Conservation (phyloP, 2,797 vertebrate species). For the Karalla daura region DNA sequence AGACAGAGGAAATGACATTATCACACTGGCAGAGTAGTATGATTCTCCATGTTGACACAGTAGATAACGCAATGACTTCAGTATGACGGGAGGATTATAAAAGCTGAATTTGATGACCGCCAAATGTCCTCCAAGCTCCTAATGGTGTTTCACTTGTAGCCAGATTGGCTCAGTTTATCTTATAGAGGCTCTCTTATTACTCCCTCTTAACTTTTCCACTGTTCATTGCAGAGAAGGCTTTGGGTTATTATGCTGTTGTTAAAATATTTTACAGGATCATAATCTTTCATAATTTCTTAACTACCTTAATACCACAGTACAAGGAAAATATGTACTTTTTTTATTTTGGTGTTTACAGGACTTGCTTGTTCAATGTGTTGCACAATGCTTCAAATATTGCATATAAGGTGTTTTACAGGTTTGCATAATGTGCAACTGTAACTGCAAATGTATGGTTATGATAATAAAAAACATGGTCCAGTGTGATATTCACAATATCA, state of each 20-base stretch:
- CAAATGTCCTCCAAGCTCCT: slow-evolving; percentile 46
- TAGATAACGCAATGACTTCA: slow-evolving; percentile 55
- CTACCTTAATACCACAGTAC: too few species aligned
- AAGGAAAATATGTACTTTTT: too few species aligned
- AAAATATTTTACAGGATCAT: too few species aligned
- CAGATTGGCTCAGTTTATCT: slow-evolving; percentile 48
- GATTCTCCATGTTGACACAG: slow-evolving; percentile 56
- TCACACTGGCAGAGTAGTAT: slow-evolving; percentile 35
- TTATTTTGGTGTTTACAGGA: too few species aligned
- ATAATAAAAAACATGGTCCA: too few species aligned
- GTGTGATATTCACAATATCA: too few species aligned
- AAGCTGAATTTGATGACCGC: slow-evolving; percentile 56
- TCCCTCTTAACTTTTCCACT: slow-evolving; percentile 5
- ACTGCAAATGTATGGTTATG: too few species aligned
- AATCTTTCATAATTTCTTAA: too few species aligned
- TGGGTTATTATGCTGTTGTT: not conserved
- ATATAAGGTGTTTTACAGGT: too few species aligned
- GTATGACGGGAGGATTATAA: slow-evolving; percentile 54
- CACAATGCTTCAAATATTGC: too few species aligned
- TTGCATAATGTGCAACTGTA: too few species aligned
- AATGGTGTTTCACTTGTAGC: slow-evolving; percentile 44
- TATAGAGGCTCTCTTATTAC: slow-evolving; percentile 4
- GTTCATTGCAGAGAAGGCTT: slow-evolving; percentile 1
- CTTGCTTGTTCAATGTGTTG: too few species aligned
- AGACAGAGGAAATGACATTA: slow-evolving; percentile 52